phyloP scores from a whole-genome alignment of 2,888 invertebrate species.

The Napeogenes sylphis region DNA sequence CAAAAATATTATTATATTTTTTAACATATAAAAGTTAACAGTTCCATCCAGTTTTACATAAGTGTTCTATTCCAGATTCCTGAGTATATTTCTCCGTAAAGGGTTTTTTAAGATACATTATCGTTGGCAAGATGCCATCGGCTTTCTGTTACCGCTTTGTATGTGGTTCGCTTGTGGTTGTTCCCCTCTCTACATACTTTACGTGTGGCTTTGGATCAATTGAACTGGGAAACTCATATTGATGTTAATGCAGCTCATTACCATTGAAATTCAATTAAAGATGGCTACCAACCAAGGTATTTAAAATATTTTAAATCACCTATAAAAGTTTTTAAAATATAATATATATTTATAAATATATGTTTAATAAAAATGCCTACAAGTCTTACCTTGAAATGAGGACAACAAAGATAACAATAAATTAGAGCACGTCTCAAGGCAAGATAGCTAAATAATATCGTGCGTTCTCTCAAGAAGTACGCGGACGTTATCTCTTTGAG shows the following conservation, averaged over 20 bases:
- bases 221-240: slow-evolving; percentile 77
- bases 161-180: slow-evolving; percentile 58
- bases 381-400: too few species aligned
- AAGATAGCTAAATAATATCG: too few species aligned
- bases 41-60: slow-evolving; percentile 4
- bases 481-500: too few species aligned
- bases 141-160: slow-evolving; percentile 58
- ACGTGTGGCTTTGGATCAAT: slow-evolving; percentile 77
- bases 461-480: too few species aligned
- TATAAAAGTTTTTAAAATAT: too few species aligned
- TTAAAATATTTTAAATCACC: slow-evolving; percentile 41
- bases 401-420: too few species aligned
- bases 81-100: slow-evolving; percentile 45
- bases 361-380: too few species aligned
- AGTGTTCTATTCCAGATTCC: slow-evolving; percentile 41
- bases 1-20: too few species aligned
- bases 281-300: slow-evolving; percentile 80
- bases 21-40: background rate
- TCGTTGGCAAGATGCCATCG: slow-evolving; percentile 56
- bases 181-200: slow-evolving; percentile 48
- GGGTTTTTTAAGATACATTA: slow-evolving; percentile 51
- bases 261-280: slow-evolving; percentile 87
- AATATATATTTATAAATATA: too few species aligned
- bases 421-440: too few species aligned
- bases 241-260: slow-evolving; percentile 88